Evolutionary conservation across 2,113 vertebrate genomes (phyloP).

Genomic region (Callaeas wilsoni): DNA sequence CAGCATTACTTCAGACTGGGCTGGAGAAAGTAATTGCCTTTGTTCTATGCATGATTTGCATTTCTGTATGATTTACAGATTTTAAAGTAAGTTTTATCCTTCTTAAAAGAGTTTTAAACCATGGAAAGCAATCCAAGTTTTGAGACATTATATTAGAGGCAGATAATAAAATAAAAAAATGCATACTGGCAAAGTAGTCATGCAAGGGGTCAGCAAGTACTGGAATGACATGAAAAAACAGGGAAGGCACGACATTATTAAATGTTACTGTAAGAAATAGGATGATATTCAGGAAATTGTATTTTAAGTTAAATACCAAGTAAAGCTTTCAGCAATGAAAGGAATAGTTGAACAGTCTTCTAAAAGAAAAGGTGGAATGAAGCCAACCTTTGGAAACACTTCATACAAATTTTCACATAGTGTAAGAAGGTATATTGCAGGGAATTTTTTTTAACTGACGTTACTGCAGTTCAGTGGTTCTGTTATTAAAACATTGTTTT

Average conservation of each 20-base stretch:
- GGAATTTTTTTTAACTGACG: neutral
- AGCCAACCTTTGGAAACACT: neutral
- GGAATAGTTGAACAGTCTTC: neutral
- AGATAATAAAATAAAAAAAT: neutral
- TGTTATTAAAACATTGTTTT: neutral
- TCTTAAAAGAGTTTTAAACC: neutral
- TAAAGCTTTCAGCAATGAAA: neutral
- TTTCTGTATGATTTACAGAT: neutral
- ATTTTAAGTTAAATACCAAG: neutral
- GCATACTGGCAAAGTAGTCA: neutral
- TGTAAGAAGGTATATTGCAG: neutral
- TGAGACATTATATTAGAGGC: neutral
- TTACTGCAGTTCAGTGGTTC: neutral
- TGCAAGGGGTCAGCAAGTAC: neutral
- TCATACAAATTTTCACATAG: neutral
- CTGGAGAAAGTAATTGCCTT: neutral
- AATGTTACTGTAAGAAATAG: neutral
- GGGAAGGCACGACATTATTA: neutral
- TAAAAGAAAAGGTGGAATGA: neutral
- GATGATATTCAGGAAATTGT: neutral
- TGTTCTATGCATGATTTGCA: neutral
- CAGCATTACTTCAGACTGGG: neutral
- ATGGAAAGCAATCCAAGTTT: neutral
- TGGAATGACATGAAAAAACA: neutral
- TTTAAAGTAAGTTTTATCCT: neutral